Conservation (phyloP, 2,797 vertebrate genomes). For the Rhynchotus rufescens region DNA sequence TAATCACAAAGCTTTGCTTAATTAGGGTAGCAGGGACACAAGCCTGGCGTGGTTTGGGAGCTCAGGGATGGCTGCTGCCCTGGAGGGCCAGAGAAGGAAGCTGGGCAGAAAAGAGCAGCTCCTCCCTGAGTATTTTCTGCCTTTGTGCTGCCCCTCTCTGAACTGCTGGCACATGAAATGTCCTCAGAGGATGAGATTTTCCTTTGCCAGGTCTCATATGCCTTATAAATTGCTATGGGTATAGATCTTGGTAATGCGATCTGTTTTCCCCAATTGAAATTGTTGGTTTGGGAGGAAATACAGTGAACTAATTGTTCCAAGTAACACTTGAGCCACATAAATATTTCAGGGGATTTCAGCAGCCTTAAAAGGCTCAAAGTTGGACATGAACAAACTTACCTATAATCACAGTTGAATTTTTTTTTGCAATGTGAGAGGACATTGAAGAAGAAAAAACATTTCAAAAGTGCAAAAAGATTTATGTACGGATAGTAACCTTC, state of each 20-base stretch:
- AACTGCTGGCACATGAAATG: background rate
- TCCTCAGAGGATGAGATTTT: background rate
- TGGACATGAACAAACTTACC: slow-evolving; percentile 22
- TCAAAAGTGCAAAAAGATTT: background rate
- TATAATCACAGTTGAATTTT: background rate
- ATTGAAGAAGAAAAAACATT: background rate
- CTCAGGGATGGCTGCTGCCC: rapidly evolving
- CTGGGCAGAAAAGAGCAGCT: background rate
- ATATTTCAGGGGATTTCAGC: slow-evolving; percentile 49
- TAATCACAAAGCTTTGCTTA: background rate
- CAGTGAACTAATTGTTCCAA: slow-evolving; percentile 42
- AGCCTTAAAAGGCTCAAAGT: slow-evolving; percentile 27
- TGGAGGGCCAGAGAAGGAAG: background rate
- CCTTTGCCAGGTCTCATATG: background rate
- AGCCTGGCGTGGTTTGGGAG: background rate
- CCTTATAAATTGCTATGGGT: slow-evolving; percentile 23
- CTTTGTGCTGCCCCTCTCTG: background rate
- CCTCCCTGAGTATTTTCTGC: background rate
- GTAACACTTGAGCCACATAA: slow-evolving; percentile 22
- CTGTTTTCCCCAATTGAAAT: background rate
- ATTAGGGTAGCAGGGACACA: background rate
- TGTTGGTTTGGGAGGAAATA: slow-evolving; percentile 27
- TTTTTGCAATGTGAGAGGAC: background rate
- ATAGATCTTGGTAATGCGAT: slow-evolving; percentile 5
- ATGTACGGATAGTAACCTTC: background rate